phyloP scores from a whole-genome alignment of 64 coral and sea anemone genomes.

The Montipora sp. region DNA sequence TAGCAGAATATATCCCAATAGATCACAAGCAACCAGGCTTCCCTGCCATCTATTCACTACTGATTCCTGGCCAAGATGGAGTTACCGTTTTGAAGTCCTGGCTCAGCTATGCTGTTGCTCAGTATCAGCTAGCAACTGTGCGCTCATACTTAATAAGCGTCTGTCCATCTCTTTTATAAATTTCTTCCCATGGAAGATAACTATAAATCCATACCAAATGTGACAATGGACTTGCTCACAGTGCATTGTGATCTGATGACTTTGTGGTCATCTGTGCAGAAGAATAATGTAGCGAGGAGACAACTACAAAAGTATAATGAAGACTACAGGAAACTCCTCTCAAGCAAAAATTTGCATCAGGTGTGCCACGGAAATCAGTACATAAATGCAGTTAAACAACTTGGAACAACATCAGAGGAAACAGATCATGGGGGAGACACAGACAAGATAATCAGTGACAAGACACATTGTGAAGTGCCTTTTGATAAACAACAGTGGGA shows the following conservation, averaged over 20 bases:
- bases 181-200: not conserved
- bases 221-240: no score
- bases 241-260: no score
- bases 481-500: slow-evolving; percentile 70
- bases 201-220: no score
- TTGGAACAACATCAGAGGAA: not conserved
- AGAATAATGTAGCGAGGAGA: no score
- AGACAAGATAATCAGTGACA: not conserved
- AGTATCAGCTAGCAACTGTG: no score
- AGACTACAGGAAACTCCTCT: no score
- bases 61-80: not conserved
- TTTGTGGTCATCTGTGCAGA: no score
- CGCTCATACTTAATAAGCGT: no score
- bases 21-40: not conserved
- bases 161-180: slow-evolving; percentile 2
- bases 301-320: no score
- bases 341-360: no score
- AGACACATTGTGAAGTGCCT: slow-evolving; percentile 40
- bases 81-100: not conserved
- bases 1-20: not conserved
- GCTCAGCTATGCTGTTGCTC: no score
- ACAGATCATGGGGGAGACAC: not conserved
- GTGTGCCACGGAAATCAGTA: no score
- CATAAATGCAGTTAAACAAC: not conserved
- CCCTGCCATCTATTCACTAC: not conserved